A percentile compares a stretch with the other conserved stretches of the same genome.
Evolutionary conservation across 2,113 vertebrate species (phyloP).

Genomic region (Oceanites oceanicus): DNA sequence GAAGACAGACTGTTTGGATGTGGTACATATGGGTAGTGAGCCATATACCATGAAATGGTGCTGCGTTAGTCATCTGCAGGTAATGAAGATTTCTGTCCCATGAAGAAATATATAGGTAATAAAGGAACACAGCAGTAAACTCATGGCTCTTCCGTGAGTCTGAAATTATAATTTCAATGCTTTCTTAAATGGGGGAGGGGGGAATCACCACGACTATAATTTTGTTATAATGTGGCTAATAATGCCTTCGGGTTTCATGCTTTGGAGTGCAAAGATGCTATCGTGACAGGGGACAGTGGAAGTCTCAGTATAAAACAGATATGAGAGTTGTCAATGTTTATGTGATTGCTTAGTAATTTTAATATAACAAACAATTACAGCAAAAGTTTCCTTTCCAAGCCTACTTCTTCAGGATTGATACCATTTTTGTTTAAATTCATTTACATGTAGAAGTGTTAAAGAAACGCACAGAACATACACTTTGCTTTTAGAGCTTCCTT

Average conservation of each 20-base stretch:
- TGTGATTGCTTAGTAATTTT: background rate
- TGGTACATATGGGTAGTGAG: fast-evolving
- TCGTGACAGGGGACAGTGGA: background rate
- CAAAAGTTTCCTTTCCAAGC: background rate
- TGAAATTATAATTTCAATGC: background rate
- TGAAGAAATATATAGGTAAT: background rate
- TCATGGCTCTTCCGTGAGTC: background rate
- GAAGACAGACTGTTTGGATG: fast-evolving
- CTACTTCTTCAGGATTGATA: background rate
- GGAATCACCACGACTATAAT: no score
- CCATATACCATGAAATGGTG: background rate
- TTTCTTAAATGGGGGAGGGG: background rate
- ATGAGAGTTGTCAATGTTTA: background rate
- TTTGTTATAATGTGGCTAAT: background rate
- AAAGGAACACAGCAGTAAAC: background rate
- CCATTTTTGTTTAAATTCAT: background rate
- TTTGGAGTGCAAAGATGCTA: background rate
- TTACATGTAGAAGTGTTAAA: background rate
- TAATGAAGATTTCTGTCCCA: background rate
- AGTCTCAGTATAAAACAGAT: background rate
- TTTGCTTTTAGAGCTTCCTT: background rate
- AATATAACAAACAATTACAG: background rate
- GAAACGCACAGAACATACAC: fast-evolving
- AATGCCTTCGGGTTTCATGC: background rate
- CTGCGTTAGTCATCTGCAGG: background rate